Evolutionary conservation across 2,888 invertebrate species (phyloP).

Genomic region (Drosophila lutescens): DNA sequence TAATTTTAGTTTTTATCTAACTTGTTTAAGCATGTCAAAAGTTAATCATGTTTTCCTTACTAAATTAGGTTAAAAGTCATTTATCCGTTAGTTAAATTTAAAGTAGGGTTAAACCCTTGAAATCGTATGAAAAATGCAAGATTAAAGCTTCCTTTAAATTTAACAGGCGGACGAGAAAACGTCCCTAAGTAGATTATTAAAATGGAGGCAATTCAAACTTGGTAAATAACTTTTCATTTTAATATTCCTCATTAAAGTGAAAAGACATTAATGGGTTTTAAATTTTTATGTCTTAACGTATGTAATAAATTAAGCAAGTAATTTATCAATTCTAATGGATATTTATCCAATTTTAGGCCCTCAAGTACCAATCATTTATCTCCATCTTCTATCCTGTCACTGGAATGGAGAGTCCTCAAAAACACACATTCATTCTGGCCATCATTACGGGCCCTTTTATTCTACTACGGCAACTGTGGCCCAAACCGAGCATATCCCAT

Average conservation of each 20-base stretch:
- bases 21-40: no score
- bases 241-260: not conserved
- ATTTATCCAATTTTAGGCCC: not conserved
- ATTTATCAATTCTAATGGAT: not conserved
- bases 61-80: not conserved
- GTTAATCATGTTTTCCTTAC: no score
- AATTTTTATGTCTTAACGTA: no score
- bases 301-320: not conserved
- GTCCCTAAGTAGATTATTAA: no score
- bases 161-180: no score
- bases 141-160: no score
- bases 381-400: not conserved
- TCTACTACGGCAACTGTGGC: constrained; percentile 6
- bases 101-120: no score
- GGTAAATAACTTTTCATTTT: not conserved
- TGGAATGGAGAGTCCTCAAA: not conserved
- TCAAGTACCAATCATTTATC: not conserved
- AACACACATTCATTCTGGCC: not conserved
- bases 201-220: not conserved
- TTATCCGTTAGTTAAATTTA: no score
- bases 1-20: no score
- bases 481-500: constrained; percentile 41
- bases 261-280: no score
- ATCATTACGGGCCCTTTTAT: constrained; percentile 8
- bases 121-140: no score